Conservation (phyloP, 1,140 invertebrate species). For the Drosophila watanabei region DNA sequence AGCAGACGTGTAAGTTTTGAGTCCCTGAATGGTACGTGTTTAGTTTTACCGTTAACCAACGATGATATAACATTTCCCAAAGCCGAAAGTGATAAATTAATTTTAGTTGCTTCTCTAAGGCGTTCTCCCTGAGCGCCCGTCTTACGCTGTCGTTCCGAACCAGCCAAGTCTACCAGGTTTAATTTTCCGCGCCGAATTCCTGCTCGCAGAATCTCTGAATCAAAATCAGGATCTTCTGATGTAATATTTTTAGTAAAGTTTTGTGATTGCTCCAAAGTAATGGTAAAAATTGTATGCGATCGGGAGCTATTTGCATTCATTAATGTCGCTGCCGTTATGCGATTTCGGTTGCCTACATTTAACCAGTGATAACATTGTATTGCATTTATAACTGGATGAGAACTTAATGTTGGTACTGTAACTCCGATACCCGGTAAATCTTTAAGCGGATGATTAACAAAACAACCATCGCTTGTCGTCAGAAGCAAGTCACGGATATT, state of each 20-base stretch:
- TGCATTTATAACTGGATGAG: conserved; percentile 86
- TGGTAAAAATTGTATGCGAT: conserved; percentile 96
- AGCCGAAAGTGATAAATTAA: conserved; percentile 97
- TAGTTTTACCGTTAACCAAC: conserved; percentile 94
- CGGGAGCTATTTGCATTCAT: conserved; percentile 97
- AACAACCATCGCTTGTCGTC: conserved; percentile 45
- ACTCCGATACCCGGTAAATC: conserved; percentile 93
- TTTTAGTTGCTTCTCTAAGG: conserved; percentile 97
- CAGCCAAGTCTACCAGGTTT: conserved; percentile 93
- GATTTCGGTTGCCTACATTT: conserved; percentile 91
- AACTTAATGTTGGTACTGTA: conserved; percentile 89
- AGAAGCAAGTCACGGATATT: conserved; percentile 91
- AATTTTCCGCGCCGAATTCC: conserved; percentile 92
- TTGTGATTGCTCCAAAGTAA: conserved; percentile 92
- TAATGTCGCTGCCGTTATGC: conserved; percentile 94
- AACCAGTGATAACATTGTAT: conserved; percentile 92
- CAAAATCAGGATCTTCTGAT: conserved; percentile 12
- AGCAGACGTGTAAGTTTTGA: conserved; percentile 96
- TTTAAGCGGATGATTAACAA: conserved; percentile 88
- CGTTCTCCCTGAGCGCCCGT: conserved; percentile 95
- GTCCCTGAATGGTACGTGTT: conserved; percentile 96
- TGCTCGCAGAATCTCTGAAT: conserved; percentile 8
- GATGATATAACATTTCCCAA: conserved; percentile 98
- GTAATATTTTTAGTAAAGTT: neutral
- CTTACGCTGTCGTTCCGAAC: conserved; percentile 96